Evolutionary conservation across 2,888 invertebrate species (phyloP), one percentile per base, ranked within the genome.

Genomic region (Eubasilissa splendida): DNA sequence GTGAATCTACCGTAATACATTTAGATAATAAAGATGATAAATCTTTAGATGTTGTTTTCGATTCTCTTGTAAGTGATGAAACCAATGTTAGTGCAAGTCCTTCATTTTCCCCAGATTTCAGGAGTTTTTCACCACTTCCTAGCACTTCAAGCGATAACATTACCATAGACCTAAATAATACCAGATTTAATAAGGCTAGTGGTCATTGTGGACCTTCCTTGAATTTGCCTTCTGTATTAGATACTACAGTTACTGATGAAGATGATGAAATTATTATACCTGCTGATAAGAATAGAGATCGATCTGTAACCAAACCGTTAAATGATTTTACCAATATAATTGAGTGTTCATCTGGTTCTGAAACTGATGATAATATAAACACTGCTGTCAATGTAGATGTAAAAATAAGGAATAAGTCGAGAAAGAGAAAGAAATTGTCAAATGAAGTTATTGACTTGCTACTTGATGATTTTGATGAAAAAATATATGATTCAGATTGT

Each of bases 121-220:
- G 76, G 9, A 33, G 63, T 8, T 82, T 82, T 54, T 79, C 82
- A 12, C 82, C 82, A 11, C 65, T 82, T 33, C 82, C 82, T 4
- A 82, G 82, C 66, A 82, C 82, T 22, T 82, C 82, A 12, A 77
- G 50, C 4, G 82, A 82, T 66, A 73, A 75, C n/a, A 52, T 70
- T 52, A 80, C 74, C 5, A 77, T 82, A 14, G 70, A 80, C 31
- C 33, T 80, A 22, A 82, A 82, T 74, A 77, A 82, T 68, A 54
- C 65, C n/a, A 58, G 77, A 11, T 82, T 80, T 66, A 77, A 54
- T 63, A 42, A 77, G 59, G 79, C 65, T 53, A 75, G 8, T 66
- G 60, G 75, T 14, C n/a, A 50, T 42, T 50, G 3, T 50, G 50
- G 4, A 9, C n/a, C 58, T 58, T 22, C 22, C 22, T n/a, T n/a